Base-by-base conservation (phyloP, 2,888 invertebrate species). In the Latrodectus hesperus region DNA sequence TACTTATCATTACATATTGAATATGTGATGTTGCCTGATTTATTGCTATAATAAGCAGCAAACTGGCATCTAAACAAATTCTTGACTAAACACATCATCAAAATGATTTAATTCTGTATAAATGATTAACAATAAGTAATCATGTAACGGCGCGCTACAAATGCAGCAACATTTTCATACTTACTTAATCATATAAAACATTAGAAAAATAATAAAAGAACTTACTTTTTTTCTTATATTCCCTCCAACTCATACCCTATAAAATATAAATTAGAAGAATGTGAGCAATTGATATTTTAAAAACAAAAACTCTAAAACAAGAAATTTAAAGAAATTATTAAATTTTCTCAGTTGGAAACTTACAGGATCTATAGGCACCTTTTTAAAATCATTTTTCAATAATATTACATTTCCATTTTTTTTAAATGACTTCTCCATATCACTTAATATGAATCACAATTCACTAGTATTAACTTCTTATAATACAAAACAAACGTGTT, bases 221-320 rank as follows among this genome's bases (percentile, higher is more conserved):
- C 88, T 88, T 77, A 88, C 88, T 72, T 72, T 81, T 76, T 53
- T 65, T 16, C 22, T 84, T 84, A 74, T 73, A 88, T 70, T 88
- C 80, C 65, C 76, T 88, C 88, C 88, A 88, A 53, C 26, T 52
- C 71, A 71, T 67, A 4, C 78, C 88, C 88, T 88, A 17, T 14
- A 80, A 84, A 12, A 22, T 51, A 51, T 17, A 26, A 22, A 60
- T 70, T 64, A 38, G 10, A 60, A 68, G 38, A 38, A 16, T 10
- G 5, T 53, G 26, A 60, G 60, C 11, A 12, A 9, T 26, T 9
- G 51, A 14, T 38, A 16, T 0, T 68, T 16, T 38, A 14, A 55
- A 38, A 55, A 16, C 38, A 16, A 74, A 16, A 22, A 16, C 38
- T 2, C 6, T 55, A 26, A 55, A 60, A 6, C 38, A 68, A 68